Evolutionary conservation across 2,113 vertebrate species (phyloP).

Genomic region (Stomatorhinus ivindoensis): DNA sequence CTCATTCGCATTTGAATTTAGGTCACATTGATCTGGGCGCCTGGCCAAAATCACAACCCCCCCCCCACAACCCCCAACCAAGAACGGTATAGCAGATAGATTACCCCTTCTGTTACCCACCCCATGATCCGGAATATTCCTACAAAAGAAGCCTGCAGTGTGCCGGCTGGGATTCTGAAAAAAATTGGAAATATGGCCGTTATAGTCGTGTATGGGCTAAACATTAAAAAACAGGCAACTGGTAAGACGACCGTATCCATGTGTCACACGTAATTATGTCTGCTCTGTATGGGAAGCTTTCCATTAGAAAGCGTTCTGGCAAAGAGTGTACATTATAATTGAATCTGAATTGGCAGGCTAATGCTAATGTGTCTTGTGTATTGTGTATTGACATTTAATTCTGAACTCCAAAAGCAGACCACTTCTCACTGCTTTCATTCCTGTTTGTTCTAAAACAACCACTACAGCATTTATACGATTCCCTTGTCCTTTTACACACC

Average conservation of each 20-base stretch:
- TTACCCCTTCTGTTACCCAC: conserved; percentile 19
- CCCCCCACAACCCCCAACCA: not conserved
- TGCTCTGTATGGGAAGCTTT: not conserved
- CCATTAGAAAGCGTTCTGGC: conserved; percentile 5
- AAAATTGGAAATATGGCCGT: not conserved
- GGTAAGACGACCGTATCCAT: not conserved
- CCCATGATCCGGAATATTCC: not conserved
- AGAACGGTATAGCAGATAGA: conserved; percentile 36
- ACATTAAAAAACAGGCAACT: conserved; percentile 4
- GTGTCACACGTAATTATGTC: not conserved
- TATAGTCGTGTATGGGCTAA: not conserved
- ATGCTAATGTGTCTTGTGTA: not conserved
- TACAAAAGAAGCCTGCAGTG: not conserved
- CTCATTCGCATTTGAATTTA: conserved; percentile 64
- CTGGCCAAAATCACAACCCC: conserved; percentile 49
- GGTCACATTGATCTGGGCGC: conserved; percentile 65
- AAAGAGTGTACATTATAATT: conserved; percentile 1
- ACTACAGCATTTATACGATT: not conserved
- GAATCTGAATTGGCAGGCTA: conserved; percentile 6
- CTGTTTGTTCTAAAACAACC: not conserved
- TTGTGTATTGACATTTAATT: conserved; percentile 6
- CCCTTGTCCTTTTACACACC: not conserved
- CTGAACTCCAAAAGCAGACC: not conserved
- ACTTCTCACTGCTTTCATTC: not conserved
- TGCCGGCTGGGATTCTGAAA: not conserved